A percentile compares a stretch with the other conserved stretches of the same genome.
Evolutionary conservation across 2,888 invertebrate genomes (phyloP).

Genomic region (Pachymerium ferrugineum): DNA sequence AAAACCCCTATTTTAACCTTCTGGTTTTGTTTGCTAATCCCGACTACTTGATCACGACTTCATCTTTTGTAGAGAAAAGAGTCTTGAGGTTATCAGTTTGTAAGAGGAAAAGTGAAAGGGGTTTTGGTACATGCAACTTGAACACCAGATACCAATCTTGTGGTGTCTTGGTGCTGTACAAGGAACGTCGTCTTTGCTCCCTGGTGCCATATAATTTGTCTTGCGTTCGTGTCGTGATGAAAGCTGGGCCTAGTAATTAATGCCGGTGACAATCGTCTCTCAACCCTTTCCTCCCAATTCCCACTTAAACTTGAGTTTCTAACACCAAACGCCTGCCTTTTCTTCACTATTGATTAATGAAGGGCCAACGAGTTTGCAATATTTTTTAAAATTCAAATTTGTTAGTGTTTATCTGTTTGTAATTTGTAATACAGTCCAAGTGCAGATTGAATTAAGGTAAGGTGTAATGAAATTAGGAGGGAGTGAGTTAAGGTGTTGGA

Average conservation of each 20-base stretch:
- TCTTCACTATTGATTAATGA: not conserved
- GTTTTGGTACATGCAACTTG: not conserved
- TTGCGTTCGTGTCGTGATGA: conserved; percentile 13
- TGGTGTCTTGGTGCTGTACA: not conserved
- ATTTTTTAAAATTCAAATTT: too few species aligned
- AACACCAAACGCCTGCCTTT: not conserved
- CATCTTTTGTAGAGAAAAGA: not conserved
- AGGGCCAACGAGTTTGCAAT: not conserved
- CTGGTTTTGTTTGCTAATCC: not conserved
- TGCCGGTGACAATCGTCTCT: conserved; percentile 1
- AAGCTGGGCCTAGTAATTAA: not conserved
- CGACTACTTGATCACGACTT: not conserved
- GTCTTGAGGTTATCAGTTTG: not conserved
- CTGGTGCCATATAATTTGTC: conserved; percentile 8
- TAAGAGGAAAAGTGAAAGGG: not conserved
- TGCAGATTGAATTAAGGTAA: too few species aligned
- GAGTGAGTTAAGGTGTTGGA: too few species aligned
- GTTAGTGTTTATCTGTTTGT: too few species aligned
- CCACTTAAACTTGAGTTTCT: not conserved
- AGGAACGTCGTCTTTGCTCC: conserved; percentile 13
- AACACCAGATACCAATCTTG: not conserved
- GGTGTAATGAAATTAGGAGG: too few species aligned
- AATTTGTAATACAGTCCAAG: too few species aligned
- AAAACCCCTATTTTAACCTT: not conserved
- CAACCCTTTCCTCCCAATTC: conserved; percentile 9